Evolutionary conservation across 2,113 vertebrate species (phyloP), one percentile per base, ranked within the genome.

Genomic region (Progne subis): DNA sequence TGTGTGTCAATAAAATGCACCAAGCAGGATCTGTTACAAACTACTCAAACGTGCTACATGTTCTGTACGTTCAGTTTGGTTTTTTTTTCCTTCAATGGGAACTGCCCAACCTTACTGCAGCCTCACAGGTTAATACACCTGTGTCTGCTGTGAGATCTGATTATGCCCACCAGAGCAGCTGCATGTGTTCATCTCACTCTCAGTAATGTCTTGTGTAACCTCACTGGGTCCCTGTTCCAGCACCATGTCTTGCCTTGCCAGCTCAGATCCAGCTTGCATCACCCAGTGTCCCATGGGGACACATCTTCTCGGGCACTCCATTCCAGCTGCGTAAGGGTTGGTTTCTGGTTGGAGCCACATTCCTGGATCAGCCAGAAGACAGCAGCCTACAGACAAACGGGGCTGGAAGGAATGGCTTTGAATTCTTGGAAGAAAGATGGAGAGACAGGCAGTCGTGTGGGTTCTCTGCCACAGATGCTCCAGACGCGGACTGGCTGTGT

Each of bases 271-370:
- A 77, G 43, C 50, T 52, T 28, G 11, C 1, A 0, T 63, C 88
- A 18, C 19, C 29, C 68, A 8, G 39, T 0, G 2, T 44, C 88
- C 61, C 4, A 0, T 0, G 1, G 44, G 69, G 37, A 25, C 0
- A 0, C 5, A 4, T 43, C 13, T 37, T 46, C 59, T 77, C 0
- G 0, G n/a, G 49, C 4, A 1, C 50, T 68, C 49, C 4, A 0
- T 26, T 32, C 32, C 4, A 5, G 60, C 61, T 64, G 41, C 0
- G 0, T 15, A 4, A 44, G 29, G 28, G 31, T 21, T 55, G 47
- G 37, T 52, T 90, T 85, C 65, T 75, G 60, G 25, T 25, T 84
- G 65, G 72, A 86, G 44, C n/a, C 6, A 2, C 16, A 2, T 71
- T 79, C 41, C 77, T 86, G 20, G 46, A 49, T 64, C 50, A 44